These are phyloP conservation scores for Meriones psammophilus DNA, from an alignment of 2,797 vertebrate genomes.

Conservation along the genomic window DNA sequence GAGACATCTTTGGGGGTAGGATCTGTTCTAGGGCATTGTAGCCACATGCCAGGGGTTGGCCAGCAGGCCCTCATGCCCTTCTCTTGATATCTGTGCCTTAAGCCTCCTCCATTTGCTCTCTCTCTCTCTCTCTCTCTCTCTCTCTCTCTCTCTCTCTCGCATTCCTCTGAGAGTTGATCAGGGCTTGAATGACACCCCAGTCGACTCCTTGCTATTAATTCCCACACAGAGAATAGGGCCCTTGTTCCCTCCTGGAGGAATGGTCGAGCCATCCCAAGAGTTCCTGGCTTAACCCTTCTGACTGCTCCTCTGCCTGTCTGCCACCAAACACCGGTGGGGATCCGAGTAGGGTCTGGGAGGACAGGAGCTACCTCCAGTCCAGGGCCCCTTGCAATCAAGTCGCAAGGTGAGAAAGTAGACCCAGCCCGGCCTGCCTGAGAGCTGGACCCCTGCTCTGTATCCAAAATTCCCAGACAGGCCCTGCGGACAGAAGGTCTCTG, in stretches of 20 bases:
- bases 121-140: not conserved
- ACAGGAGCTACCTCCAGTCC: not conserved
- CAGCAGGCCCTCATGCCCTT: conserved; percentile 71
- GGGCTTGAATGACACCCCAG: conserved; percentile 92
- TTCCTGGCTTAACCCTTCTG: conserved; percentile 88
- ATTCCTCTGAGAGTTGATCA: conserved; percentile 91
- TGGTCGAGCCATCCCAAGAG: conserved; percentile 88
- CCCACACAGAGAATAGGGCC: conserved; percentile 90
- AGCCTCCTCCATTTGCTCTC: not conserved
- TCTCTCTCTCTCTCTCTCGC: conserved; percentile 79
- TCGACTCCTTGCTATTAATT: conserved; percentile 93
- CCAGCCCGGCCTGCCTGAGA: not conserved
- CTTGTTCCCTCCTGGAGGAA: conserved; percentile 91
- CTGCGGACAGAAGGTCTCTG: not conserved
- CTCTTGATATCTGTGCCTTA: conserved; percentile 82
- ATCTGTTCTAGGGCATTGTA: accelerated
- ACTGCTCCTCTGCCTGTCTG: conserved; percentile 55
- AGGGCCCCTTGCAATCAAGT: not conserved
- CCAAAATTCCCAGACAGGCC: not conserved
- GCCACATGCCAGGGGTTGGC: conserved; percentile 41
- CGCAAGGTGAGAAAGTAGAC: not conserved
- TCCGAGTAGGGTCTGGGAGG: not conserved
- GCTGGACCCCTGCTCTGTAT: not conserved
- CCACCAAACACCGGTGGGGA: conserved; percentile 1
- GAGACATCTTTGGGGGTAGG: not conserved